phyloP scores from a whole-genome alignment of 2,113 vertebrate genomes.

The Gobius niger region DNA sequence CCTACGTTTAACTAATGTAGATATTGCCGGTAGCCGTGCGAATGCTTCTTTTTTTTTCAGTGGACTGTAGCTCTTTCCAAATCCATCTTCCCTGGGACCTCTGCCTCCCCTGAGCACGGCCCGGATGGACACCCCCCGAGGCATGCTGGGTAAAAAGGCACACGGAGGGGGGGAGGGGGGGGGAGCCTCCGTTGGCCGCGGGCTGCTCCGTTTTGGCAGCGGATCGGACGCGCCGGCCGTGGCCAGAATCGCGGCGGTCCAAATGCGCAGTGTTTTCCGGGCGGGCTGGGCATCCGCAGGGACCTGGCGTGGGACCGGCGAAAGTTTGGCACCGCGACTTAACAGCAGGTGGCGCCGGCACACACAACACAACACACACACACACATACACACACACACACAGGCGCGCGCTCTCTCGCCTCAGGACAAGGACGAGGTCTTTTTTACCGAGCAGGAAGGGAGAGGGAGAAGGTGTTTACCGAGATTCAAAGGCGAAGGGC shows the following conservation, averaged over 20 bases:
- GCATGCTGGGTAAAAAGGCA: conserved; percentile 42
- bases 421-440: conserved; percentile 65
- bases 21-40: neutral
- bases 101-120: conserved; percentile 43
- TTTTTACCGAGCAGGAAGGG: conserved; percentile 24
- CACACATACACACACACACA: neutral
- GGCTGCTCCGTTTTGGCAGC: conserved; percentile 62
- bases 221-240: conserved; percentile 46
- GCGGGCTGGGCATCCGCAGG: conserved; percentile 69
- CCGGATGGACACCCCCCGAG: conserved; percentile 66
- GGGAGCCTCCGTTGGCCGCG: conserved; percentile 64
- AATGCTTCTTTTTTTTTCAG: neutral
- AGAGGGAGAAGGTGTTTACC: conserved; percentile 40
- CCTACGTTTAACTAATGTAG: too few species aligned
- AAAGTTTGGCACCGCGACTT: conserved; percentile 66
- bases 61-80: conserved; percentile 20
- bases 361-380: neutral
- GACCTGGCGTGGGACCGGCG: conserved; percentile 63
- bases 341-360: conserved; percentile 70
- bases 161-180: conserved; percentile 33
- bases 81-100: conserved; percentile 49
- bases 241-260: conserved; percentile 46
- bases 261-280: conserved; percentile 74
- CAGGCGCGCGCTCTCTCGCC: conserved; percentile 53
- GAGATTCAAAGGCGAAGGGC: conserved; percentile 46